Evolutionary conservation across 2,113 vertebrate species (phyloP), one percentile per base, ranked within the genome.

Genomic region (Equus quagga): DNA sequence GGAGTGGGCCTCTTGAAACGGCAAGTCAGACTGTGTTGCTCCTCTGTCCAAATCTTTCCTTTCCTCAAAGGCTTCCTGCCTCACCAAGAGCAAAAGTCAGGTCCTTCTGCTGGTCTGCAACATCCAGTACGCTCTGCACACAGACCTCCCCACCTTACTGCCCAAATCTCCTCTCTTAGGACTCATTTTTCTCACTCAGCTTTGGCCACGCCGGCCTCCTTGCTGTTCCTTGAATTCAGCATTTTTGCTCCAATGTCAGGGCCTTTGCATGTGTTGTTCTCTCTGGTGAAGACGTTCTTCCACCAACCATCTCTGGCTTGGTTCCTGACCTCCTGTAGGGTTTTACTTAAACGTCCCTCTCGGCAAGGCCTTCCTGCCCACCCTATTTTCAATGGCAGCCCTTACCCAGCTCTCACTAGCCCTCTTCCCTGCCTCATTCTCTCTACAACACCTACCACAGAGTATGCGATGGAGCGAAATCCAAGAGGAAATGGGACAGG

Each of bases 1-100:
- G 70, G 1, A 62, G 24, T 56, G 49, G 41, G 23, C n/a, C 78
- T 95, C 89, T 94, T n/a, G 88, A 85, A 96, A 72, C 65, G 80
- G 14, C 21, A 79, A 89, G n/a, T 67, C 89, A 51, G 51, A 44
- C 36, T 56, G 58, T 51, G 12, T 33, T 33, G 49, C 21, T 70
- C 31, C 14, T 95, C 89, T 81, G 82, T 87, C 94, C 54, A 67
- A 62, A 62, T 67, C 33, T 91, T 93, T 92, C 76, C 73, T 85
- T 87, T 89, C 65, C 84, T 96, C 95, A 89, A 64, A 51, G 41
- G 33, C 36, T 78, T 79, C 81, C 69, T 44, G 58, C 23, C 75
- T 76, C 33, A 14, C 14, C 8, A 49, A 70, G 67, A 78, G 49
- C 49, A 64, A 85, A 95, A 67, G 51, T 41, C 33, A 54, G 90